Base-by-base conservation (phyloP, 1,140 invertebrate species). In the Drosophila albomicans region DNA sequence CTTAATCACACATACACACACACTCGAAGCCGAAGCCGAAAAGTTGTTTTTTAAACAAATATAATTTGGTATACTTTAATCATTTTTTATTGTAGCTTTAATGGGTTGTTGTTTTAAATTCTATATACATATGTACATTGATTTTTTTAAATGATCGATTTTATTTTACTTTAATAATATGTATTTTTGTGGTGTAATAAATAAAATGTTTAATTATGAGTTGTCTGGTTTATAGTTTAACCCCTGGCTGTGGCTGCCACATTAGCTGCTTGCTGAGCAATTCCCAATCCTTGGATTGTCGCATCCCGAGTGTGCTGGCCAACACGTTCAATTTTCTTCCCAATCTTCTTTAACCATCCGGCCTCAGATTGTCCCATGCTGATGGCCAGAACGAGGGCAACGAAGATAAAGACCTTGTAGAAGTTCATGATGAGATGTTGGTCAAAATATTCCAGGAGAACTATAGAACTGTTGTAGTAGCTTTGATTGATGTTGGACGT, bases 211-310 rank as follows among this genome's bases (percentile, higher is more conserved):
- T 11, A 25, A 49, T 68, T 48, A 66, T 61, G 54, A 52, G 11
- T 1, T 5, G 28, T 15, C n/a, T 30, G 2, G 1, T 2, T n/a
- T 13, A 45, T 30, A 13, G 0, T 7, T 81, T 35, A 91, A 3
- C 81, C 84, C n/a, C 56, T 70, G 11, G 71, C 75, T 5, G 90
- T 91, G 8, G 90, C 86, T 0, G 77, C 89, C 0, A 91, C 82
- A 73, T 88, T 88, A 0, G 90, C 89, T 3, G 81, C 86, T 16
- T 88, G 81, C 45, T 91, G 86, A n/a, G 90, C 91, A 6, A 91
- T 65, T 6, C 61, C 82, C 67, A 91, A 35, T 3, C 57, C 62
- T 61, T 91, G 81, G 7, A 90, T 85, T 20, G 86, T 82, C 54
- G 81, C 82, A 81, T 91, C 82, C 7, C n/a, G n/a, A n/a, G n/a